A percentile compares a stretch with the other conserved stretches of the same genome.
Evolutionary conservation across 1,140 invertebrate species (phyloP).

Genomic region (Dinoponera quadriceps): DNA sequence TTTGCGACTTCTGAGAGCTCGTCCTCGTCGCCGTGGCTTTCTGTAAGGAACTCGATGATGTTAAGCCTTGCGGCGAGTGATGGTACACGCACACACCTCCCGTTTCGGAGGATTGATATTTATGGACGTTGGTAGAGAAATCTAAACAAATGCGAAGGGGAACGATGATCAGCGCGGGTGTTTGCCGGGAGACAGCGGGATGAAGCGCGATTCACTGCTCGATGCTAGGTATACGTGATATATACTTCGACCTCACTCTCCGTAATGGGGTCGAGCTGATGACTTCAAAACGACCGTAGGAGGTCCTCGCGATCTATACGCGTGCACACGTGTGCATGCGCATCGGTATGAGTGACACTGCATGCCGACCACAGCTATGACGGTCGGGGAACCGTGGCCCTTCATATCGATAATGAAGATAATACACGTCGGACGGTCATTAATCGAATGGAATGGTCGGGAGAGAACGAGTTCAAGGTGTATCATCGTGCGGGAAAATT

Average conservation of each 20-base stretch:
- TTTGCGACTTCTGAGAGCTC: constrained; percentile 80
- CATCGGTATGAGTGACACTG: constrained; percentile 10
- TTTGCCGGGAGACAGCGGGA: neutral
- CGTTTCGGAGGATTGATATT: neutral
- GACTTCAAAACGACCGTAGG: constrained; percentile 30
- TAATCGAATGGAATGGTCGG: neutral
- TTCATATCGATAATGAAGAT: constrained; percentile 23
- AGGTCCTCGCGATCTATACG: constrained; percentile 18
- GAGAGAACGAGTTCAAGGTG: neutral
- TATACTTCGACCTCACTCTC: constrained; percentile 27
- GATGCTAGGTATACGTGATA: constrained; percentile 15
- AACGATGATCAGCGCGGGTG: neutral
- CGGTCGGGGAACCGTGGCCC: neutral
- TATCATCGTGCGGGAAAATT: neutral
- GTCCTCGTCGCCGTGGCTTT: constrained; percentile 72
- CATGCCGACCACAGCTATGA: constrained; percentile 5
- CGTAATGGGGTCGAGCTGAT: constrained; percentile 31
- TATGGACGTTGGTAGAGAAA: neutral
- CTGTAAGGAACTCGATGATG: constrained; percentile 74
- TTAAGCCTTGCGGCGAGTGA: neutral
- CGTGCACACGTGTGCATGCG: neutral
- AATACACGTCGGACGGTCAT: neutral
- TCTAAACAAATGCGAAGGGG: neutral
- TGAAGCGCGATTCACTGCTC: constrained; percentile 9
- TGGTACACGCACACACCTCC: neutral